Conservation (phyloP, 1,140 invertebrate genomes). For the Procambarus virginalis region DNA sequence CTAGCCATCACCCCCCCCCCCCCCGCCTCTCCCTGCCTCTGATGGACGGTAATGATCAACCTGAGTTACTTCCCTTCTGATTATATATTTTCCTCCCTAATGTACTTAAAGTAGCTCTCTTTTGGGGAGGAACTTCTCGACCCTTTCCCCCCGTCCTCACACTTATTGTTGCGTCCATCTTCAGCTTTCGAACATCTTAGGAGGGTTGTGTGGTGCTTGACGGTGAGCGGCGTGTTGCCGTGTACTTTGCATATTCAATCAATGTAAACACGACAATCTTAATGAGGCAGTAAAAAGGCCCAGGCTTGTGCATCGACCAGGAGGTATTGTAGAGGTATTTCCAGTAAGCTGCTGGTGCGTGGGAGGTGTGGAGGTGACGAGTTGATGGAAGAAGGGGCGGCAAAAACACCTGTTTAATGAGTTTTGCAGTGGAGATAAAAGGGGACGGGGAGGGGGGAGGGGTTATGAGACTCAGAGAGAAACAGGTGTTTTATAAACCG, state of each 20-base stretch:
- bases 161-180: too few relatives aligned
- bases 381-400: not conserved
- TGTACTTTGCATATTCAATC: slow-evolving; percentile 5
- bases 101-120: not conserved
- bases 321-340: not conserved
- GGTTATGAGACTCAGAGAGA: too few relatives aligned
- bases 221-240: not conserved
- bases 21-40: not conserved
- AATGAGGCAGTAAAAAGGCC: not conserved
- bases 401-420: not conserved
- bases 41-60: slow-evolving; percentile 10
- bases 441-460: too few relatives aligned
- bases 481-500: too few relatives aligned
- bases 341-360: not conserved
- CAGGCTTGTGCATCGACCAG: not conserved
- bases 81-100: not conserved
- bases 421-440: too few relatives aligned
- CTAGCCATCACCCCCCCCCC: too few relatives aligned
- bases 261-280: not conserved
- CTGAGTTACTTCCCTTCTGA: not conserved
- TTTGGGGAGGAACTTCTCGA: not conserved
- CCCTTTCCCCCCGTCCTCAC: too few relatives aligned
- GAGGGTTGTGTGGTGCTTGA: too few relatives aligned
- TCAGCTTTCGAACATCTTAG: too few relatives aligned
- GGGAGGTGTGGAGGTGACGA: not conserved